A percentile compares a stretch with the other conserved stretches of the same genome.
phyloP scores from a whole-genome alignment of 2,797 vertebrate species.

The Clarias pachynema region DNA sequence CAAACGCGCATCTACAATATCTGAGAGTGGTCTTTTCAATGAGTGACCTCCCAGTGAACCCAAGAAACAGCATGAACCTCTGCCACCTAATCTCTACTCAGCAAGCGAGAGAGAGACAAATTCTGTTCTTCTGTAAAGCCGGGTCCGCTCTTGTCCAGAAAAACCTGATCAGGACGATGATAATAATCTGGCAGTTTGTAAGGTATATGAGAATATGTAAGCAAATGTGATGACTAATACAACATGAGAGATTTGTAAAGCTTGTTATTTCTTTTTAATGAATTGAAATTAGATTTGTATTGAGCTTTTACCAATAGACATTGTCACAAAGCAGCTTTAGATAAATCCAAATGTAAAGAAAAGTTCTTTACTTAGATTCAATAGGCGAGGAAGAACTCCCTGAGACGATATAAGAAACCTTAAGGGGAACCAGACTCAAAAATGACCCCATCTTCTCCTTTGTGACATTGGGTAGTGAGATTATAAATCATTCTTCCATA shows the following conservation, averaged over 20 bases:
- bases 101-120: not conserved
- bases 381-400: not conserved
- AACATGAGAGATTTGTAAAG: not conserved
- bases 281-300: not conserved
- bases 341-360: not conserved
- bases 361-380: not conserved
- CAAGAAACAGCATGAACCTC: conserved; percentile 19
- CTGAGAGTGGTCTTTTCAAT: conserved; percentile 53
- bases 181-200: not conserved
- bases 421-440: not conserved
- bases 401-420: not conserved
- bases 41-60: conserved; percentile 43
- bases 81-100: conserved; percentile 11
- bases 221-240: conserved; percentile 1
- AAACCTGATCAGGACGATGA: conserved; percentile 19
- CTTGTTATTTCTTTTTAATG: not conserved
- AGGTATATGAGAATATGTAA: not conserved
- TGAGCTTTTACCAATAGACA: not conserved
- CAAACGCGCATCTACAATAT: conserved; percentile 7
- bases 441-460: not conserved
- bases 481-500: not conserved
- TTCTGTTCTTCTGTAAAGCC: conserved; percentile 16
- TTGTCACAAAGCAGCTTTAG: not conserved
- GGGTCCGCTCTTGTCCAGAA: conserved; percentile 25
- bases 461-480: not conserved